Conservation (phyloP, 92 coral and sea anemone genomes). For the Palythoa grandiflora region DNA sequence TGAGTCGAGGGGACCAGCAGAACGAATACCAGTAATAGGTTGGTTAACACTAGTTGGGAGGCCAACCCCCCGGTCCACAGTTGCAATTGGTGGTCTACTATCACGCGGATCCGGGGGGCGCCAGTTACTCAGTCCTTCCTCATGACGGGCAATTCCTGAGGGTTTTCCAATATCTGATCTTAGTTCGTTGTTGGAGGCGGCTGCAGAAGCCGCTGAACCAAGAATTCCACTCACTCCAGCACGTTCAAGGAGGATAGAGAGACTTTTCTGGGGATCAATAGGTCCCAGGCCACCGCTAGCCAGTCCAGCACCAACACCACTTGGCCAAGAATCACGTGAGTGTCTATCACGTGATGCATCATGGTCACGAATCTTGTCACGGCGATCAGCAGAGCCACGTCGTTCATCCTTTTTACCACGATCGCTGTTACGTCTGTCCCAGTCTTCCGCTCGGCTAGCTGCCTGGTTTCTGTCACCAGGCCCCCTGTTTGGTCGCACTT, state of each 20-base stretch:
- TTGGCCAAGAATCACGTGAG: slow-evolving; percentile 65
- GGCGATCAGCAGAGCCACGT: slow-evolving; percentile 73
- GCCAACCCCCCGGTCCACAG: slow-evolving; percentile 58
- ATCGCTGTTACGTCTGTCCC: slow-evolving; percentile 64
- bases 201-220: slow-evolving; percentile 71
- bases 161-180: slow-evolving; percentile 74
- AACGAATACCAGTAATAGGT: slow-evolving; percentile 68
- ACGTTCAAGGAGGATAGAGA: slow-evolving; percentile 91
- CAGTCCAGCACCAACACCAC: slow-evolving; percentile 58
- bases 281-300: slow-evolving; percentile 65
- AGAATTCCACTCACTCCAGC: slow-evolving; percentile 98
- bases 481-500: slow-evolving; percentile 61
- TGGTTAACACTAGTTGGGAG: slow-evolving; percentile 57
- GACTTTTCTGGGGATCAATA: slow-evolving; percentile 95
- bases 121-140: slow-evolving; percentile 76
- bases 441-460: slow-evolving; percentile 69
- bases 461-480: slow-evolving; percentile 65
- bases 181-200: slow-evolving; percentile 49
- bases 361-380: slow-evolving; percentile 79
- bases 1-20: slow-evolving; percentile 72
- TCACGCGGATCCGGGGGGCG: slow-evolving; percentile 92
- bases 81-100: slow-evolving; percentile 79
- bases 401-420: slow-evolving; percentile 71
- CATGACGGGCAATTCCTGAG: slow-evolving; percentile 58
- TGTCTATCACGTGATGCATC: slow-evolving; percentile 73